Evolutionary conservation across 1,140 invertebrate genomes (phyloP), one percentile per base, ranked within the genome.

Genomic region (Ips nitidus): DNA sequence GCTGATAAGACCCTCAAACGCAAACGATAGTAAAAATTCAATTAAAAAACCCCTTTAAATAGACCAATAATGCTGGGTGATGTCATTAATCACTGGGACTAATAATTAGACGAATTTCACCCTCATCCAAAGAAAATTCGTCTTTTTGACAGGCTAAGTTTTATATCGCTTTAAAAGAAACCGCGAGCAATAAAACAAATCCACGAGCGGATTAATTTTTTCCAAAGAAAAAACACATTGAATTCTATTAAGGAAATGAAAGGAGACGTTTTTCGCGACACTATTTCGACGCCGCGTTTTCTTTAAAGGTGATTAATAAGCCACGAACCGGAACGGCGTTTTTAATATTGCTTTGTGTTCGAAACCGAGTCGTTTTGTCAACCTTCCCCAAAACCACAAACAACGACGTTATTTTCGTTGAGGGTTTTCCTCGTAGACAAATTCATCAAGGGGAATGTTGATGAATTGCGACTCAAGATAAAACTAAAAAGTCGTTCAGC

Each of bases 41-140:
- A 50, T 50, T 50, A 8, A 50, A 50, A 6, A 22, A 22, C 22
- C 22, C 22, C 22, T 22, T 22, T 22, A 22, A 22, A 22, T 22
- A 22, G 22, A 22, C 22, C 22, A 22, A 22, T 22, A 22, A 22
- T 22, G 22, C 22, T 22, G 45, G 45, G 45, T 47, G 1, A 41
- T 37, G 22, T 52, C 60, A 63, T 63, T 63, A 63, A 63, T 63
- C 60, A 63, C 38, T 37, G 3, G 36, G 39, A 50, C 7, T 47
- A 63, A 52, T 52, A 63, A 63, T 50, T 63, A 63, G 43, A 63
- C 60, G 52, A 63, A 63, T 63, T 63, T 52, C 38, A 39, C 45
- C 60, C 43, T 36, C 47, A 4, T 50, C 41, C 4, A 50, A 50
- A 63, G 42, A 36, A 52, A 43, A 63, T 63, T 63, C 52, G 52